Conservation (phyloP, 2,797 vertebrate genomes). For the Lutjanus argentimaculatus region DNA sequence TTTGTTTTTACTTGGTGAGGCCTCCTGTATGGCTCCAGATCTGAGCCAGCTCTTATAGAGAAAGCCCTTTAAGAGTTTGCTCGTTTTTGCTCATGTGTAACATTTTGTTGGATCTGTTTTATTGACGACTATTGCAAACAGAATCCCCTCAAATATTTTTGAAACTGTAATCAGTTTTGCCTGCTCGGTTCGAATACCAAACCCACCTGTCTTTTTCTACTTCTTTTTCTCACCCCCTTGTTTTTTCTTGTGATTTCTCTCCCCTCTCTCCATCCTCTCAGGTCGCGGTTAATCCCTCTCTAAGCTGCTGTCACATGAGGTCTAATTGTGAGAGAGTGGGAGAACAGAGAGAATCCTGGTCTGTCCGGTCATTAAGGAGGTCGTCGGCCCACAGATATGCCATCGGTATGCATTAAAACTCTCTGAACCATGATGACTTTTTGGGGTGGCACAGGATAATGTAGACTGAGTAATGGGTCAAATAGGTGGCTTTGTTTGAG, state of each 20-base stretch:
- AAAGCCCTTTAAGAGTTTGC: neutral
- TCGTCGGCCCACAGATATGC: constrained; percentile 38
- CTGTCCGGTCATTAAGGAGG: constrained; percentile 50
- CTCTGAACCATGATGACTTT: constrained; percentile 52
- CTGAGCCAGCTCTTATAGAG: neutral
- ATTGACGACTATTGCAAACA: neutral
- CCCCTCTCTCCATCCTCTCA: constrained; percentile 35
- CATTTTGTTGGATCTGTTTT: neutral
- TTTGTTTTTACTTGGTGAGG: constrained; percentile 45
- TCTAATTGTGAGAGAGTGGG: constrained; percentile 63
- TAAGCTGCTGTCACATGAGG: constrained; percentile 82
- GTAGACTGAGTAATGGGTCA: neutral
- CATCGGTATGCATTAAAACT: constrained; percentile 43
- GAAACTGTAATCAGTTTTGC: neutral
- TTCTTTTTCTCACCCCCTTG: constrained; percentile 6
- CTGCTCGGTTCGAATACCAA: constrained; percentile 1
- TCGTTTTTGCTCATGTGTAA: neutral
- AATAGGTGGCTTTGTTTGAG: constrained; percentile 6
- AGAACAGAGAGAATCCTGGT: constrained; percentile 60
- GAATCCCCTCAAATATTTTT: neutral
- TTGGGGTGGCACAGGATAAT: neutral
- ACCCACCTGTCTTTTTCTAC: neutral
- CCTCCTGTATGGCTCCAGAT: constrained; percentile 21
- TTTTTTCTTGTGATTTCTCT: constrained; percentile 28
- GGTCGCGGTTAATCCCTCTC: constrained; percentile 73